These are phyloP conservation scores for Sipha maydis DNA, from an alignment of 2,888 invertebrate species.

Conservation along the genomic window DNA sequence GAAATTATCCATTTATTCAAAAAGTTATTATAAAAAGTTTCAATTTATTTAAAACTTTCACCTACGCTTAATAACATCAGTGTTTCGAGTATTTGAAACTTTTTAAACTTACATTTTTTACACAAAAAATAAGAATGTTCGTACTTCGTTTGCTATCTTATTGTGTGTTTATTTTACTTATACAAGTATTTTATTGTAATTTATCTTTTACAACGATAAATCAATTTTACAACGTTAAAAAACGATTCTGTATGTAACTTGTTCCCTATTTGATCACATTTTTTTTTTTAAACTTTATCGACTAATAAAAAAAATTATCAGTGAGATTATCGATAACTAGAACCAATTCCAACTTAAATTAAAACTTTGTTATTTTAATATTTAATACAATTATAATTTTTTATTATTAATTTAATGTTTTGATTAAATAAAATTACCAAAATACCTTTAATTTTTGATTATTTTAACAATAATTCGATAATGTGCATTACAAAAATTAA, in stretches of 20 bases:
- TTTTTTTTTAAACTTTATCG: neutral
- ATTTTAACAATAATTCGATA: too few species aligned
- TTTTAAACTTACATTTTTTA: neutral
- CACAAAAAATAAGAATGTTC: neutral
- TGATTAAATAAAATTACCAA: neutral
- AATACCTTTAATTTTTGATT: too few species aligned
- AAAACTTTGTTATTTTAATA: neutral
- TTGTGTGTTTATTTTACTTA: neutral
- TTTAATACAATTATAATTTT: neutral
- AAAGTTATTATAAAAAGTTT: too few species aligned
- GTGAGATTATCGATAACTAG: neutral
- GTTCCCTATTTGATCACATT: neutral
- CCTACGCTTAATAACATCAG: too few species aligned
- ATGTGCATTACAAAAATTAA: too few species aligned
- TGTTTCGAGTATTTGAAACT: neutral
- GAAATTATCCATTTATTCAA: too few species aligned
- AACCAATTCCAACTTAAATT: neutral
- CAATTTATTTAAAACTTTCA: too few species aligned
- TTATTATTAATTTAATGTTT: too few species aligned
- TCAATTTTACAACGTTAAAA: neutral
- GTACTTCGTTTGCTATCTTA: neutral
- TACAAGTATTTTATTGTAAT: neutral
- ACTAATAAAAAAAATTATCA: neutral
- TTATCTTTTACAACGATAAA: conserved; percentile 11
- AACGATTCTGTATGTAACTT: neutral